Evolutionary conservation across 1,140 invertebrate genomes (phyloP).

Genomic region (Aphidius ervi): DNA sequence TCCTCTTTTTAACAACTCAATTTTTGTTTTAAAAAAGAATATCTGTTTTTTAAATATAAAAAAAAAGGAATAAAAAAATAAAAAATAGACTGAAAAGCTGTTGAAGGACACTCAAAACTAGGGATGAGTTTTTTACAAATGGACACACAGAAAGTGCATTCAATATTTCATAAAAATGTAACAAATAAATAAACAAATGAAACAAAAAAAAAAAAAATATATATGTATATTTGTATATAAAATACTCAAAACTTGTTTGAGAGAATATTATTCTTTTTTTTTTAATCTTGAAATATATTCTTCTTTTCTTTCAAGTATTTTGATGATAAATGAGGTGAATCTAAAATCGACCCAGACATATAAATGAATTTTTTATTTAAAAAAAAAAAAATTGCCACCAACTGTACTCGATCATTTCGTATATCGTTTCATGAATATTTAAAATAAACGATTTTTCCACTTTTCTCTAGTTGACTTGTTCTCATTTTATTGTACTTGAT

Average conservation of each 20-base stretch:
- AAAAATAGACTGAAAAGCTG: not conserved
- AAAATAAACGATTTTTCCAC: not conserved
- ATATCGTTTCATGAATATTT: not conserved
- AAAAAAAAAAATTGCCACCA: slow-evolving; percentile 8
- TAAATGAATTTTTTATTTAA: slow-evolving; percentile 6
- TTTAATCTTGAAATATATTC: not conserved
- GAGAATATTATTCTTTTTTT: slow-evolving; percentile 1
- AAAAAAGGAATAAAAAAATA: no score
- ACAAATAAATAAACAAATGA: no score
- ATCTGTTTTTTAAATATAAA: no score
- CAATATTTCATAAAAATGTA: no score
- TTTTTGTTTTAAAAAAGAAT: no score
- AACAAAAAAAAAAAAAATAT: no score
- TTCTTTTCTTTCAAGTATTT: not conserved
- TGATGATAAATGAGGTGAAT: not conserved
- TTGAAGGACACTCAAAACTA: no score
- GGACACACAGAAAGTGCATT: no score
- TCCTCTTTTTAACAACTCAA: no score
- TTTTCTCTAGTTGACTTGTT: not conserved
- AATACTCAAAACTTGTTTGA: not conserved
- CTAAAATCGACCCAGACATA: slow-evolving; percentile 9
- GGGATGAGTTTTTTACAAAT: no score
- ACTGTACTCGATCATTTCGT: not conserved
- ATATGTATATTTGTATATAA: no score
- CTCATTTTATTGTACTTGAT: not conserved